Conservation (phyloP, 2,888 invertebrate species). For the Xestia rhomboidea region DNA sequence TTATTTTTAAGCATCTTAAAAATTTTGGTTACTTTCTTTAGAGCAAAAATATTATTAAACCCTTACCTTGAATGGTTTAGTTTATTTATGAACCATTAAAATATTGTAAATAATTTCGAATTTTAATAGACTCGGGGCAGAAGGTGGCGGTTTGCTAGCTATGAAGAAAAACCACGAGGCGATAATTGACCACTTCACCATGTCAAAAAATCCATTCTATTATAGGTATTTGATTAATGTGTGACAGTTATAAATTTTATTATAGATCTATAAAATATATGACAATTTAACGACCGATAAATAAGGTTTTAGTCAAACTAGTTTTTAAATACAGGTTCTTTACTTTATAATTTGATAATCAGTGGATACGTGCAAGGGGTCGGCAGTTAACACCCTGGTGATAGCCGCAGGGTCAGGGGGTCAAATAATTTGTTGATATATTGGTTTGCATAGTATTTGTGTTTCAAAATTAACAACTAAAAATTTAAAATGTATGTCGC, state of each 20-base stretch:
- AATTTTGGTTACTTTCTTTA: not conserved
- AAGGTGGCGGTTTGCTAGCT: not conserved
- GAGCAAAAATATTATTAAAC: not conserved
- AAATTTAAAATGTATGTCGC: not conserved
- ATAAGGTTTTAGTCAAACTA: slow-evolving; percentile 32
- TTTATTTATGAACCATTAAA: not conserved
- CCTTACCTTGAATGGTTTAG: not conserved
- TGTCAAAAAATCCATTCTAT: not conserved
- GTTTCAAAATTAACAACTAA: not conserved
- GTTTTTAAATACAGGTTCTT: slow-evolving; percentile 29
- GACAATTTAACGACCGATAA: slow-evolving; percentile 51
- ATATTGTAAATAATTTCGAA: not conserved
- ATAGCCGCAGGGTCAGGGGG: slow-evolving; percentile 5
- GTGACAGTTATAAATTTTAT: slow-evolving; percentile 34
- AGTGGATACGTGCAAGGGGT: slow-evolving; percentile 12
- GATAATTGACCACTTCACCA: slow-evolving; percentile 14
- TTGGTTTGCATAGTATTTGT: slow-evolving; percentile 8
- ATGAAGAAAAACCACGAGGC: not conserved
- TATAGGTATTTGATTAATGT: slow-evolving; percentile 31
- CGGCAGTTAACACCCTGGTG: slow-evolving; percentile 19
- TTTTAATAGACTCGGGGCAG: not conserved
- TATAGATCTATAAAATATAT: slow-evolving; percentile 31
- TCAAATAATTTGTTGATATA: slow-evolving; percentile 28
- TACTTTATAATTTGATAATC: slow-evolving; percentile 19
- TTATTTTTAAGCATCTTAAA: not conserved